Evolutionary conservation across 2,888 invertebrate species (phyloP).

Genomic region (Agrilus mali): DNA sequence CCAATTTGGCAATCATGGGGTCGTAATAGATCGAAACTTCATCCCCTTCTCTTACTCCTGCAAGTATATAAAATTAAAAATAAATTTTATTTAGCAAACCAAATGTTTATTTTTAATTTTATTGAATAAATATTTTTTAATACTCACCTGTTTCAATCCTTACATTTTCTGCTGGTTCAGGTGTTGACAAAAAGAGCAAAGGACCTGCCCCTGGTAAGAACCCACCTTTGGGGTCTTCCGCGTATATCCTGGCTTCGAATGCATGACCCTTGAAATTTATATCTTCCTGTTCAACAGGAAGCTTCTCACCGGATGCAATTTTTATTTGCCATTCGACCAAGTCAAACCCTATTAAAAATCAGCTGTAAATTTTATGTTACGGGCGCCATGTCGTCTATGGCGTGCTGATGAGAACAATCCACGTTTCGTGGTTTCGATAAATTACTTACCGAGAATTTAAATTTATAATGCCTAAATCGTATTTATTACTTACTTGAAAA

Average conservation of each 20-base stretch:
- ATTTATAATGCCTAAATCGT: neutral
- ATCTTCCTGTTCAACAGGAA: conserved; percentile 72
- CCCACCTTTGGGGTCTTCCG: conserved; percentile 70
- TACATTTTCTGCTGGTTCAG: conserved; percentile 48
- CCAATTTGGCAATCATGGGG: conserved; percentile 98
- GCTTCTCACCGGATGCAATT: conserved; percentile 76
- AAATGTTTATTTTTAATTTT: too few species aligned
- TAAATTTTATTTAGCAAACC: too few species aligned
- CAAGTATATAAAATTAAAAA: conserved; percentile 2
- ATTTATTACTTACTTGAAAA: neutral
- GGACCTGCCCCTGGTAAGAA: conserved; percentile 93
- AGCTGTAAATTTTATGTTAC: conserved; percentile 1
- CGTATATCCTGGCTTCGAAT: conserved; percentile 94
- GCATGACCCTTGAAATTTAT: conserved; percentile 74
- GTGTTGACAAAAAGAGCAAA: conserved; percentile 63
- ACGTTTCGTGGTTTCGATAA: too few species aligned
- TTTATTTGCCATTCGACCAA: conserved; percentile 96
- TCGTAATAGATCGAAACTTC: conserved; percentile 98
- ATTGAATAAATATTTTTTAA: neutral
- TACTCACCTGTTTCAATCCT: conserved; percentile 66
- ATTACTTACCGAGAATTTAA: too few species aligned
- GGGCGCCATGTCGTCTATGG: too few species aligned
- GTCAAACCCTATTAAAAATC: conserved; percentile 52
- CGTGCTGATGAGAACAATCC: too few species aligned
- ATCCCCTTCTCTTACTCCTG: conserved; percentile 73